phyloP scores from a whole-genome alignment of 2,888 invertebrate species.

The Ophioninae sp. region DNA sequence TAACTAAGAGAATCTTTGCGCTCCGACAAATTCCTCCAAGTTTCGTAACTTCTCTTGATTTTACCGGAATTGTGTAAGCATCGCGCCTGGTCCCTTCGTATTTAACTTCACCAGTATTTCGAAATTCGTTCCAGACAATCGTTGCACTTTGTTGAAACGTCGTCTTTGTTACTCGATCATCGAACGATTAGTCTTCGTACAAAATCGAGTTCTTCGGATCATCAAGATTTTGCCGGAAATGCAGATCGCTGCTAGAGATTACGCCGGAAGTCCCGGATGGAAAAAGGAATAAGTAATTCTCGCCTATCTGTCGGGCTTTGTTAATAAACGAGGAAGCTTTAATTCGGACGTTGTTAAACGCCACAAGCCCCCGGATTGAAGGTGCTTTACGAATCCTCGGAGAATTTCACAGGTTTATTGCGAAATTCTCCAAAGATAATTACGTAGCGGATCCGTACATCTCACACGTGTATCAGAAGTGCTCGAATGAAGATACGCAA shows the following conservation, averaged over 20 bases:
- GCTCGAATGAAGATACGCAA: background rate
- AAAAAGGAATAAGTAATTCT: too few relatives aligned
- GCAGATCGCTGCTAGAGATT: too few relatives aligned
- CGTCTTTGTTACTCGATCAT: too few relatives aligned
- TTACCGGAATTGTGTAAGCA: background rate
- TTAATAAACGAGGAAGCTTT: background rate
- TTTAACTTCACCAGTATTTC: too few relatives aligned
- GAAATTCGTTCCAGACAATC: too few relatives aligned
- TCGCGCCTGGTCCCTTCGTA: too few relatives aligned
- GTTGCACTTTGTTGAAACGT: too few relatives aligned
- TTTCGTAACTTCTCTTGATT: background rate
- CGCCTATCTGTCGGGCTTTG: too few relatives aligned
- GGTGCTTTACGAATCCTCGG: background rate
- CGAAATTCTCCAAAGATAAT: background rate
- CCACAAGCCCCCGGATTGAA: background rate
- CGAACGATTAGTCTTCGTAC: too few relatives aligned
- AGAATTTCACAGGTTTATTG: background rate
- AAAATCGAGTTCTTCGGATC: too few relatives aligned
- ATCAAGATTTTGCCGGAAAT: too few relatives aligned
- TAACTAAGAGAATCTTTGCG: background rate
- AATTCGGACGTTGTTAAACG: background rate
- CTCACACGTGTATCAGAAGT: background rate
- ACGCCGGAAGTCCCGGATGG: too few relatives aligned
- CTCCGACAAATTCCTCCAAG: constrained; percentile 23
- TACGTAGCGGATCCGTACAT: background rate